Percentiles rank a stretch among this genome's conserved stretches.
phyloP scores from a whole-genome alignment of 2,113 vertebrate species.

The Silurus asotus region DNA sequence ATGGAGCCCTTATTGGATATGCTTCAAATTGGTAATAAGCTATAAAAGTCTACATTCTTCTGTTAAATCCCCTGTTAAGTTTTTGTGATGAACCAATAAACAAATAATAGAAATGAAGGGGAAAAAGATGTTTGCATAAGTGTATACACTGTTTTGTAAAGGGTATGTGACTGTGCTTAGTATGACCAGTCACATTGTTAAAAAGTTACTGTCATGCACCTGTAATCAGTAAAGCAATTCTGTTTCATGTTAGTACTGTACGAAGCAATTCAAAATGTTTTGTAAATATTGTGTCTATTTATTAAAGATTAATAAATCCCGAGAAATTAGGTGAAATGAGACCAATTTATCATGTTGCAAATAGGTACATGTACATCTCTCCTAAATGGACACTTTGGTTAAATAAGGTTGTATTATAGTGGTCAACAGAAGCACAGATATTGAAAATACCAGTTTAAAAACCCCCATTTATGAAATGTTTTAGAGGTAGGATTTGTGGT shows the following conservation, averaged over 20 bases:
- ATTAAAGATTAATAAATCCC: too few relatives aligned
- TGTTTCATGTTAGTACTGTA: too few relatives aligned
- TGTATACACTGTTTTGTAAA: not conserved
- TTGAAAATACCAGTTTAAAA: constrained; percentile 8
- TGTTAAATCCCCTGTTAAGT: not conserved
- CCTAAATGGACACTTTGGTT: too few relatives aligned
- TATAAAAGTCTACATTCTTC: not conserved
- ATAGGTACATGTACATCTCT: not conserved
- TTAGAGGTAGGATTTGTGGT: not conserved
- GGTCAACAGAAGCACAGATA: not conserved
- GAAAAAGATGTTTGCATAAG: not conserved
- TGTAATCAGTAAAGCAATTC: not conserved
- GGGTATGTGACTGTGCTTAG: not conserved
- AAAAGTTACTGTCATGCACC: not conserved
- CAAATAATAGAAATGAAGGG: not conserved
- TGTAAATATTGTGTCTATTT: too few relatives aligned
- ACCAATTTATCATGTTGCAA: not conserved
- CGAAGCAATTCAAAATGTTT: too few relatives aligned
- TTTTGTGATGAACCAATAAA: not conserved
- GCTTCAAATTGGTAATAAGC: not conserved
- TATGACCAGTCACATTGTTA: not conserved
- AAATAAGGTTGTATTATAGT: not conserved
- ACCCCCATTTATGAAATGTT: not conserved
- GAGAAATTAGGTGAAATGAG: not conserved
- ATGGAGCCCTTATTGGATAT: not conserved